Evolutionary conservation across 2,888 invertebrate species (phyloP), one percentile per base, ranked within the genome.

Genomic region (Agonopterix subpropinquella): DNA sequence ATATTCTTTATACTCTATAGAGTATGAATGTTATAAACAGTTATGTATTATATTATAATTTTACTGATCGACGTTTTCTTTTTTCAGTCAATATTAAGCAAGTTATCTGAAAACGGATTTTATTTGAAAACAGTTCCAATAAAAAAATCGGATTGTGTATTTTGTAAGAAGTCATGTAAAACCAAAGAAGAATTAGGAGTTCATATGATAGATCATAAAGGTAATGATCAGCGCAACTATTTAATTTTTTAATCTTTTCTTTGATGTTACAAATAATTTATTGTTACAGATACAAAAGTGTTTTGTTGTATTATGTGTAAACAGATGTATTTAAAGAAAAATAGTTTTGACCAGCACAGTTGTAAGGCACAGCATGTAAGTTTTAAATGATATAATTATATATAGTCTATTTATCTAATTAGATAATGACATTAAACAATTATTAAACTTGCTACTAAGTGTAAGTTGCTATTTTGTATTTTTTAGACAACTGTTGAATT

Each of bases 71-170:
- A 11, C 44, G 47, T 47, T 11, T 42, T 56, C 45, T 45, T 48
- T 53, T 77, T 73, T 44, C 69, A 85, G 85, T 71, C 78, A 5
- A 79, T 83, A 48, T 56, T 85, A 11, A 76, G 66, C 49, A 84
- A 84, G 54, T 55, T 86, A 52, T 70, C 81, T 4, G 80, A 82
- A 63, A 82, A 80, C 58, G 84, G 80, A 18, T 71, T 77, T 44
- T 68, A 67, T 37, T 68, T 78, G 39, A 77, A 80, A 58, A 56
- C 77, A 7, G 57, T 72, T 13, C 65, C 70, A 5, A 62, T 65
- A 9, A 69, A 73, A 54, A 69, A 67, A 52, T 67, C 69, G 45
- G 65, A 65, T 35, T 88, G 87, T 56, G 56, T 67, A 39, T 73
- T 83, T 57, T 87, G 87, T 59, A 74, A 77, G 44, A 67, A 71